Evolutionary conservation across 2,888 invertebrate genomes (phyloP).

Genomic region (Boloria euphrosyne): DNA sequence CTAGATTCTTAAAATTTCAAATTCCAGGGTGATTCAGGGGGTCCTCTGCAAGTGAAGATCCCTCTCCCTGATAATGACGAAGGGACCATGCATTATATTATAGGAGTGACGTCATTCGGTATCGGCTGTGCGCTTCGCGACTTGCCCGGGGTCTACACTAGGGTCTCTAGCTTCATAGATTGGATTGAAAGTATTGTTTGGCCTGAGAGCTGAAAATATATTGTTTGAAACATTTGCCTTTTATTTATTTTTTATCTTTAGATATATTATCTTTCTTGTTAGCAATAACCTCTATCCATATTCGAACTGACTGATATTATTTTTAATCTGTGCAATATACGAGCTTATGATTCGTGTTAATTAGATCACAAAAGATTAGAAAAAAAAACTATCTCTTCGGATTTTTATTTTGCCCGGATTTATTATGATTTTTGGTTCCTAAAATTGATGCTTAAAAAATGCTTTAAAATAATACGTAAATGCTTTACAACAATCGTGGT

Average conservation of each 20-base stretch:
- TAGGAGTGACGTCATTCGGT: slow-evolving; percentile 67
- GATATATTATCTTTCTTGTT: background rate
- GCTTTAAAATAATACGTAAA: no score
- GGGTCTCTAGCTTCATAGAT: slow-evolving; percentile 56
- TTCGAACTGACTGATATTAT: no score
- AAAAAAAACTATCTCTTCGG: no score
- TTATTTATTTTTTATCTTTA: background rate
- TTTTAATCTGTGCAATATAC: no score
- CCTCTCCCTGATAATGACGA: slow-evolving; percentile 39
- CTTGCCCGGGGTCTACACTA: slow-evolving; percentile 61
- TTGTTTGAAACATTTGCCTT: background rate
- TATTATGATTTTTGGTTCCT: no score
- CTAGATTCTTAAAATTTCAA: slow-evolving; percentile 83
- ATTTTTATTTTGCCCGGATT: no score
- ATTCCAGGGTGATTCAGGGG: slow-evolving; percentile 87
- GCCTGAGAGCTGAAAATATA: slow-evolving; percentile 35
- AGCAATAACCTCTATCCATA: no score
- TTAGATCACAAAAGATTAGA: no score
- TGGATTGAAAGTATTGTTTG: slow-evolving; percentile 66
- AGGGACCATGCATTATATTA: slow-evolving; percentile 54
- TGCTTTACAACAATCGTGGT: no score
- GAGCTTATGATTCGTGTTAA: no score
- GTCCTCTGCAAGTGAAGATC: slow-evolving; percentile 82
- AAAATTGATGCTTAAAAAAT: no score
- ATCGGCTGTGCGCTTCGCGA: slow-evolving; percentile 53